Evolutionary conservation across 2,113 vertebrate species (phyloP), one percentile per base, ranked within the genome.

Genomic region (Macquaria ambigua): DNA sequence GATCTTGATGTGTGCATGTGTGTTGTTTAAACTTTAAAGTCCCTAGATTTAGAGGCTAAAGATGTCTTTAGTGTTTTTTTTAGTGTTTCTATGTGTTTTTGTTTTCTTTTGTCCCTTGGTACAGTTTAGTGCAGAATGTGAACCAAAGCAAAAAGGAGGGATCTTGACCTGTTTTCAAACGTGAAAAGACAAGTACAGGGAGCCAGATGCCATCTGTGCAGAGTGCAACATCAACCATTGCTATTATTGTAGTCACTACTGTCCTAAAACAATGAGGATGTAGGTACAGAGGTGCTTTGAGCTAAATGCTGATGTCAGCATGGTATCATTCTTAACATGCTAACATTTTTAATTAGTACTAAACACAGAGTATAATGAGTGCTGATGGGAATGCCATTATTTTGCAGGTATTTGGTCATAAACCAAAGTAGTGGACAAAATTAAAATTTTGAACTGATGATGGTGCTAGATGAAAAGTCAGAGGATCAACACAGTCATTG

Each of bases 91-190:
- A 3, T 16, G 20, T 16, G 20, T 2, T 20, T 21, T 41, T 55
- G 20, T 79, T 64, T 23, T 59, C 6, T 77, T 52, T n/a, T 76
- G 31, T 77, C 46, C 31, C 20, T 55, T 1, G 1, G 28, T 66
- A 15, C 55, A 34, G 31, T 64, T 68, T 21, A 79, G 31, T 25
- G 34, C 41, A 76, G 25, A 56, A 73, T 74, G 9, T 81, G 74
- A 59, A 63, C 66, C 7, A 66, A 53, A 28, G 53, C 52, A 73
- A 10, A 61, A 74, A 55, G 1, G 2, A 62, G 28, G 7, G 18
- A 61, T 48, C 69, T 64, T 76, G 79, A 89, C 59, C 85, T 70
- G 80, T 64, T 83, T 83, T 74, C 25, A 83, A 5, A 37, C 25
- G 23, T 62, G 41, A 59, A 73, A 79, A 73, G 55, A 55, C 28